phyloP scores from a whole-genome alignment of 2,888 invertebrate genomes.

The Graphium colonna region DNA sequence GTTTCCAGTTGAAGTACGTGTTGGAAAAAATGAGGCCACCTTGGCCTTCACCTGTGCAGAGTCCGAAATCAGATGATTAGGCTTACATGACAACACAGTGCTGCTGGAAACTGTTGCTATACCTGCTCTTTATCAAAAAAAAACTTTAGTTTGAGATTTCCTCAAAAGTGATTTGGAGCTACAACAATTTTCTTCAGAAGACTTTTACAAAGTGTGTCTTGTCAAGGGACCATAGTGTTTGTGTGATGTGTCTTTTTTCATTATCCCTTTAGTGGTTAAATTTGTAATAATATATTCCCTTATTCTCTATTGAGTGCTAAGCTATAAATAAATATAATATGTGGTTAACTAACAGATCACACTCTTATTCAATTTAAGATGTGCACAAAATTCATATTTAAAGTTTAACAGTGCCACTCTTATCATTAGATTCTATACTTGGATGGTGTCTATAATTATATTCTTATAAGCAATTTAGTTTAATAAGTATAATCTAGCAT shows the following conservation, averaged over 20 bases:
- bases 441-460: conserved; percentile 39
- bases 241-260: conserved; percentile 50
- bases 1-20: conserved; percentile 75
- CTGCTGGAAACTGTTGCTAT: conserved; percentile 23
- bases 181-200: conserved; percentile 50
- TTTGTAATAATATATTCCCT: conserved; percentile 44
- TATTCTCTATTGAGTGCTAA: conserved; percentile 53
- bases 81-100: conserved; percentile 25
- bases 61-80: conserved; percentile 52
- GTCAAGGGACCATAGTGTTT: conserved; percentile 65
- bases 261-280: conserved; percentile 42
- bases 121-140: conserved; percentile 12
- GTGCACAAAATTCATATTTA: conserved; percentile 64
- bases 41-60: conserved; percentile 68
- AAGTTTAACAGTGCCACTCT: conserved; percentile 70
- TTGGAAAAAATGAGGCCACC: conserved; percentile 72
- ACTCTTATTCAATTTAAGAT: conserved; percentile 52
- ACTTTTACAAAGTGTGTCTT: conserved; percentile 61
- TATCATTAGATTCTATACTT: conserved; percentile 44
- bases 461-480: conserved; percentile 49
- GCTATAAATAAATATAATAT: conserved; percentile 26
- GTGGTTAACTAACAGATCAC: conserved; percentile 36
- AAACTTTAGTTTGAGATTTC: conserved; percentile 24
- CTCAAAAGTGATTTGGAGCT: conserved; percentile 34
- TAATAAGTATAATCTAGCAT: conserved; percentile 30